Base-by-base conservation (phyloP, 2,888 invertebrate species). In the Andrena marginata region DNA sequence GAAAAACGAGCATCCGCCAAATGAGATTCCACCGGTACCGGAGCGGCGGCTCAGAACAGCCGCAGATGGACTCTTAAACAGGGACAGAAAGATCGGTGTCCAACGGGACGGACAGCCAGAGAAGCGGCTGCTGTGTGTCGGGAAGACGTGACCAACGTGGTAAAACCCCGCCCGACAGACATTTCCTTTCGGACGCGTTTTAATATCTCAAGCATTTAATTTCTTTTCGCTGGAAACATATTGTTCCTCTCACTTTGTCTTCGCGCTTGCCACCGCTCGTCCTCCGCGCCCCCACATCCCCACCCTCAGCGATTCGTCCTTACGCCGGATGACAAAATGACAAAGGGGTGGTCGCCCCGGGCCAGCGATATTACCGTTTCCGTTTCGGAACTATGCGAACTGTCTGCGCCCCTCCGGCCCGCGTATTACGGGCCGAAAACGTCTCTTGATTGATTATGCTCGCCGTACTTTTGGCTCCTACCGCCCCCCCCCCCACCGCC, bases 361-460 rank as follows among this genome's bases (percentile, higher is more conserved):
- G 93, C 90, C 89, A 89, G 91, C 92, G 92, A 93, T 93, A 93
- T 93, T 93, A 93, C 93, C 92, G 91, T 93, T 93, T 92, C 91
- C 92, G 92, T 92, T 92, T 90, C 87, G 91, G 90, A 93, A 93
- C 92, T 93, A 93, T 93, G 93, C 92, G 91, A 90, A 89, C 91
- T 89, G 92, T 91, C 91, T 89, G 86, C 84, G 81, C 82, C 82
- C 79, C 80, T 73, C 81, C 80, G 65, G 74, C 67, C 74, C 85
- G 81, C 87, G 80, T 86, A 80, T 88, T 80, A 81, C 82, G 74
- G 74, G 77, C 88, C 89, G 89, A 92, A 91, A 92, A 89, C 89
- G 89, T 86, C 88, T 86, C 88, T 92, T 93, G 94, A 94, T 93
- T 93, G 93, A 94, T 94, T 93, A 93, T 92, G 90, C 93, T 88